Evolutionary conservation across 2,888 invertebrate species (phyloP), one percentile per base, ranked within the genome.

Genomic region (Drosophila multiciliata): DNA sequence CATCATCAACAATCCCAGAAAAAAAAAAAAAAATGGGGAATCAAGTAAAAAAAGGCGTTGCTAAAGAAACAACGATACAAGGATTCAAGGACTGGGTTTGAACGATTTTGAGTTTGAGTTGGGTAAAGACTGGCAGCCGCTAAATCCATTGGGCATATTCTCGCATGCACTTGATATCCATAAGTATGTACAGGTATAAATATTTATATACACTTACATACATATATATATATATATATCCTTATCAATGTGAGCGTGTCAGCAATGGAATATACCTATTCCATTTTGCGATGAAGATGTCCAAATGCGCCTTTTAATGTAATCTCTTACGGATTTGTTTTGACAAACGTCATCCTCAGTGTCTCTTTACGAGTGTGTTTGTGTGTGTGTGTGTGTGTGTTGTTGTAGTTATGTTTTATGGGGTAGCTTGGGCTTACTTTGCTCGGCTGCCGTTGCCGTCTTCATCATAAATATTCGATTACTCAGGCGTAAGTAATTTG

Each of bases 311-410:
- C 84, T 86, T 84, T 86, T 86, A 86, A 90, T 86, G 87, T 87
- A 89, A 87, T 90, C 87, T 90, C 88, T 89, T 78, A 89, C 80
- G 90, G 87, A 87, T 87, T 87, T 87, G 90, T 87, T 87, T 87
- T 89, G 89, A 87, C 87, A 89, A 84, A 75, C 79, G 73, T 73
- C 71, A 72, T 60, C 60, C 68, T 40, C 54, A 61, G 17, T 26
- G 4, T 29, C 23, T 12, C 11, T 29, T 17, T 60, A 29, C 1
- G 33, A n/a, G 26, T 49, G 1, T 49, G 45, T 45, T 38, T 35
- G 12, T 81, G 73, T 63, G 61, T 61, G 76, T 49, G 60, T 66
- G 72, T 60, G 61, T 66, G 55, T 29, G 57, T 63, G 20, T 20
- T 45, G 15, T 45, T 45, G 45, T 23, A 45, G 79, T 66, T 82